Evolutionary conservation across 92 coral and sea anemone genomes (phyloP).

Genomic region (Heteractis magnifica): DNA sequence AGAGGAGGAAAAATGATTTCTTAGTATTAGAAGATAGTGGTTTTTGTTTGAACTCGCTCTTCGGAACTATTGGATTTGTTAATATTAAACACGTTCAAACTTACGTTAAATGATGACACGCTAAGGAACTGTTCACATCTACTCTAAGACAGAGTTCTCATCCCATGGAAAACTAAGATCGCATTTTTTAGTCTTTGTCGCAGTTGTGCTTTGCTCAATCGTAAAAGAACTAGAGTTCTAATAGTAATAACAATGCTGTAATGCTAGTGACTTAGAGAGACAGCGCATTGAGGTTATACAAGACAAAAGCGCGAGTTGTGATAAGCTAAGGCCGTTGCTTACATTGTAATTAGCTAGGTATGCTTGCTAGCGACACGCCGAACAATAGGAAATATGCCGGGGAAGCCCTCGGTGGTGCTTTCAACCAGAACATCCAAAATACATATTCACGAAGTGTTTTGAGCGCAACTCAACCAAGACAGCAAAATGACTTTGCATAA

Average conservation of each 20-base stretch:
- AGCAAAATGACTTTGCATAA: conserved; percentile 9
- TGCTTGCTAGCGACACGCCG: conserved; percentile 27
- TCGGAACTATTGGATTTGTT: background rate
- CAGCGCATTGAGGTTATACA: background rate
- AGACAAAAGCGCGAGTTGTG: conserved; percentile 17
- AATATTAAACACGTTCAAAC: background rate
- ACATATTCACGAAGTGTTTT: conserved; percentile 23
- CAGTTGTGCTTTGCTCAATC: background rate
- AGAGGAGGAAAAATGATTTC: background rate
- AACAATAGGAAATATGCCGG: conserved; percentile 48
- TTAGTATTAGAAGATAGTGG: background rate
- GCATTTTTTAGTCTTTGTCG: background rate
- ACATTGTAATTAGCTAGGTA: conserved; percentile 38
- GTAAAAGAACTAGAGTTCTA: background rate
- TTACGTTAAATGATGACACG: background rate
- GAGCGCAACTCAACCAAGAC: conserved; percentile 19
- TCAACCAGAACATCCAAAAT: conserved; percentile 32
- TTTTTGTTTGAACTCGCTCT: background rate
- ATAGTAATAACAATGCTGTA: background rate
- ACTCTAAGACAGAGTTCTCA: background rate
- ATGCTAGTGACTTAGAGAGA: background rate
- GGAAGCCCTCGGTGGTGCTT: conserved; percentile 29
- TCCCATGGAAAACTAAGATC: background rate
- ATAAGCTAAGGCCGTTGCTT: conserved; percentile 10
- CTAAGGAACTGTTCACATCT: background rate